Evolutionary conservation across 2,888 invertebrate genomes (phyloP), one percentile per base, ranked within the genome.

Genomic region (Lasioglossum zephyrum): DNA sequence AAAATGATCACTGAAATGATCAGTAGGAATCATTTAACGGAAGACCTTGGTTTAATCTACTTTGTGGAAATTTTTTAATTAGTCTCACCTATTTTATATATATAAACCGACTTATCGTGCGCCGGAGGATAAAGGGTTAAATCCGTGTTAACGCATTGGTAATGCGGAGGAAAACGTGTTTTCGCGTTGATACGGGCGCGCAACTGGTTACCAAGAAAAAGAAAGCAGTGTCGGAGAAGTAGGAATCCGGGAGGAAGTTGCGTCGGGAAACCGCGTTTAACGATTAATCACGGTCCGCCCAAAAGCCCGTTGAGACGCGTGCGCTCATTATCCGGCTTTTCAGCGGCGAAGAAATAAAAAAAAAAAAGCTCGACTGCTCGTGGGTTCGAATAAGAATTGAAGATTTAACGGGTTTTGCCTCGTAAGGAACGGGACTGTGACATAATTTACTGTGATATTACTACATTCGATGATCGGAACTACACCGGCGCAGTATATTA

Each of bases 271-370:
- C 73, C 77, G 39, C 57, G 16, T 3, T 57, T 77, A 41, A 63
- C 73, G 79, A 86, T 87, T 82, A 85, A 82, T 85, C 85, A 80
- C 73, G 31, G 26, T 22, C 41, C 78, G 79, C 26, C 76, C 53
- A 73, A 26, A 49, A 41, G 70, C 49, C 57, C 74, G 63, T 31
- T 41, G 41, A 60, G 79, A 81, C 87, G 79, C 85, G 83, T 79
- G 76, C 87, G 83, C 87, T 89, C 79, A 85, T 89, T 89, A 85
- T 84, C 80, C 66, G 11, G 36, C 49, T 70, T 87, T 89, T 85
- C 87, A 81, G 39, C 82, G 81, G 8, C 36, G 84, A 70, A 73
- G 73, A 73, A 82, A 80, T 80, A 80, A 70, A 76, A 79, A 80
- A 70, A 76, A n/a, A 79, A 82, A 63, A 53, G 66, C 66, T 2